These are phyloP conservation scores for Xiphophorus birchmanni DNA, from an alignment of 2,797 vertebrate genomes.

Conservation along the genomic window DNA sequence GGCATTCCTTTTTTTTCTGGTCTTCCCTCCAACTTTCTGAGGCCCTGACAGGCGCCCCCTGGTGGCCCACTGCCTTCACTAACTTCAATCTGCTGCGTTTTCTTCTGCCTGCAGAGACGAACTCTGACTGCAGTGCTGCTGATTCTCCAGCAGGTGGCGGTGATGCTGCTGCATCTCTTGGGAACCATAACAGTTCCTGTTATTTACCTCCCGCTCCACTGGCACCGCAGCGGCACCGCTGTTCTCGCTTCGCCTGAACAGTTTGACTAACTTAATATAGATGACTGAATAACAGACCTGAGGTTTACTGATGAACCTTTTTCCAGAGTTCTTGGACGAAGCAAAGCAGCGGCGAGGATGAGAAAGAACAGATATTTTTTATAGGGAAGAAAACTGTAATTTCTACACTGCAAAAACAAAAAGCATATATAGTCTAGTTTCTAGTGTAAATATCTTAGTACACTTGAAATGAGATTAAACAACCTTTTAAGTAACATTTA, in stretches of 20 bases:
- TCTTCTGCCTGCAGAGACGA: slow-evolving; percentile 76
- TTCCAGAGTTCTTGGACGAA: slow-evolving; percentile 21
- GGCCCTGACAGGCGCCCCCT: no score
- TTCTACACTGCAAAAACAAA: neutral
- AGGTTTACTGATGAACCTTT: slow-evolving; percentile 34
- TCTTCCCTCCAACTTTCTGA: neutral
- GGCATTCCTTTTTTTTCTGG: neutral
- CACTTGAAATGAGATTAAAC: no score
- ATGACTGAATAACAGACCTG: slow-evolving; percentile 23
- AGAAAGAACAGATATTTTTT: slow-evolving; percentile 8
- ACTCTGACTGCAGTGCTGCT: slow-evolving; percentile 85
- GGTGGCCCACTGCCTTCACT: neutral
- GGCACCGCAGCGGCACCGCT: slow-evolving; percentile 53
- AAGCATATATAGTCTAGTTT: no score
- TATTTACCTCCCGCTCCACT: slow-evolving; percentile 34
- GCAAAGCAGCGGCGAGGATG: slow-evolving; percentile 1
- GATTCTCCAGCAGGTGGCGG: slow-evolving; percentile 79
- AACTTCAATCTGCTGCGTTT: slow-evolving; percentile 30
- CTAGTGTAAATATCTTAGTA: no score
- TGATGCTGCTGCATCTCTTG: slow-evolving; percentile 78
- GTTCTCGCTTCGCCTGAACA: slow-evolving; percentile 34
- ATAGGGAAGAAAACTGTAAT: slow-evolving; percentile 1
- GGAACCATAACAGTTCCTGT: slow-evolving; percentile 43
- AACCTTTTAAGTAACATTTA: no score
- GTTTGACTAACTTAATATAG: slow-evolving; percentile 46